Conservation (phyloP, 2,113 vertebrate genomes). For the Noturus placidus region DNA sequence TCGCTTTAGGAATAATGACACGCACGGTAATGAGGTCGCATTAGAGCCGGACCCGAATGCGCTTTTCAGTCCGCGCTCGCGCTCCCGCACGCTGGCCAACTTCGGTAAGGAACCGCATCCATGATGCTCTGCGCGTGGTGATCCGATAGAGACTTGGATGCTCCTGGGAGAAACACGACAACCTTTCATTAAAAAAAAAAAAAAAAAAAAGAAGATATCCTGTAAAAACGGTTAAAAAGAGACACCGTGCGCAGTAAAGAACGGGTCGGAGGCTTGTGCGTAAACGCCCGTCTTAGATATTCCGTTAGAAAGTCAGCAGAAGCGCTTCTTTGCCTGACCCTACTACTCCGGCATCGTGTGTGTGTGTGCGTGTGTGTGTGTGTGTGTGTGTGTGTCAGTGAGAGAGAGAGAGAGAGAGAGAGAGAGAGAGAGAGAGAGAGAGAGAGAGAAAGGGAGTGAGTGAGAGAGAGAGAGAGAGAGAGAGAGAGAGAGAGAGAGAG, state of each 20-base stretch:
- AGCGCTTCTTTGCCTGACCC: conserved; percentile 63
- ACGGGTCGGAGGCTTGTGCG: not conserved
- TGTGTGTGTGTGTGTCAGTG: not conserved
- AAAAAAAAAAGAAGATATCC: not conserved
- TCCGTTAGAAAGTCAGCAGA: conserved; percentile 62
- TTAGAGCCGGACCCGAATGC: not conserved
- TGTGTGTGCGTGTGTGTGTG: conserved; percentile 20
- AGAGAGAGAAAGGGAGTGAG: conserved; percentile 44
- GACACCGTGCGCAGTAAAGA: not conserved
- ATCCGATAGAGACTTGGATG: conserved; percentile 46
- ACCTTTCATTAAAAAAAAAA: conserved; percentile 53
- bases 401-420: conserved; percentile 44
- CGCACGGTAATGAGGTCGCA: not conserved
- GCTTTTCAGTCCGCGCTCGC: conserved; percentile 4
- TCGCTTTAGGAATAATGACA: not conserved
- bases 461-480: conserved; percentile 45
- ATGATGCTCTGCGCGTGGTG: not conserved
- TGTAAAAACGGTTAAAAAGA: not conserved
- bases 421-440: conserved; percentile 6
- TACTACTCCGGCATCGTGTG: conserved; percentile 62
- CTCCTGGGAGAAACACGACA: conserved; percentile 51
- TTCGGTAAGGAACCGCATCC: conserved; percentile 24
- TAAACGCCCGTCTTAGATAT: conserved; percentile 57
- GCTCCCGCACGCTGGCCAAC: conserved; percentile 13
- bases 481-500: conserved; percentile 6